Evolutionary conservation across 2,888 invertebrate species (phyloP), one percentile per base, ranked within the genome.

Genomic region (Plebejus melissa): DNA sequence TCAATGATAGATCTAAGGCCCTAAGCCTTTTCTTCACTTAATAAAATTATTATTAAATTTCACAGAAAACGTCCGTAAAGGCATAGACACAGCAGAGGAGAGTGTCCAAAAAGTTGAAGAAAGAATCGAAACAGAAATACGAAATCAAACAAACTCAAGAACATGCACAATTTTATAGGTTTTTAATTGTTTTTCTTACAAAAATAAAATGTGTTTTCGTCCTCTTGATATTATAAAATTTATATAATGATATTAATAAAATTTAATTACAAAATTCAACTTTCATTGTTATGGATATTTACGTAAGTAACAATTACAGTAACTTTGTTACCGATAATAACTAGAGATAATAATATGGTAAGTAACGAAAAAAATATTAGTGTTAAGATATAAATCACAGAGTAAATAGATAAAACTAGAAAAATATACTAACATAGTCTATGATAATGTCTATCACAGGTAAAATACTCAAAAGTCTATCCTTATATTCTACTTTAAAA

Each of bases 91-190:
- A 6, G 87, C 90, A 0, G 93, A 93, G 77, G 88, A 92, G 75
- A 83, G 89, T 1, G 85, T 93, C 71, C 90, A 91, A 82, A 91
- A 88, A 80, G 83, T 92, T 16, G 92, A 92, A 77, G 92, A 93
- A 77, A 89, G 90, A 1, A 88, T 93, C 0, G 91, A 91, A 77
- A 90, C 91, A 0, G 90, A 93, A 81, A 89, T 93, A 80, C 83
- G 89, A 71, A 92, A 94, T 81, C 94, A 94, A 79, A 93, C 93
- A 1, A 94, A 89, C 82, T 94, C 94, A 57, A 83, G 90, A 81
- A 88, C 93, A 4, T 94, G 94, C 90, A 89, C 87, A 60, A 89
- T 94, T 86, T 85, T 94, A 85, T 94, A 90, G 90, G 80, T 77
- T 76, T 76, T 74, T 74, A 80, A 76, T 60, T 69, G 11, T 13